These are phyloP conservation scores for Agrilus planipennis DNA, from an alignment of 1,140 invertebrate species.

Conservation along the genomic window DNA sequence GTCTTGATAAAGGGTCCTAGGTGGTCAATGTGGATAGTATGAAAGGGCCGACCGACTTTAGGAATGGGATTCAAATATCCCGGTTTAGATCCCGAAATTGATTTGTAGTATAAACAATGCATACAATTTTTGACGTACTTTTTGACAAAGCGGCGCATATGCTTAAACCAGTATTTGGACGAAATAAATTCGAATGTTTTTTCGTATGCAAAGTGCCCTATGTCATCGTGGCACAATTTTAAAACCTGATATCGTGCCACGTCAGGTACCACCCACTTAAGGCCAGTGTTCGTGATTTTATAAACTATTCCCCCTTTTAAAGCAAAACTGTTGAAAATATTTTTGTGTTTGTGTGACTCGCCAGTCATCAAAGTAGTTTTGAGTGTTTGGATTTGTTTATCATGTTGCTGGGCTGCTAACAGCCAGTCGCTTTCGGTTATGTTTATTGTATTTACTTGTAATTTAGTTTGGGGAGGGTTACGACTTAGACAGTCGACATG, in stretches of 20 bases:
- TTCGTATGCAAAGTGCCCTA: conserved; percentile 22
- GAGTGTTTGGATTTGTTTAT: too few relatives aligned
- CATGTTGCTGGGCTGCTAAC: too few relatives aligned
- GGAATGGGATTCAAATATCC: background rate
- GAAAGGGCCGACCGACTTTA: background rate
- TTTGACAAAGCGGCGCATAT: conserved; percentile 12
- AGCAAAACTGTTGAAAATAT: too few relatives aligned
- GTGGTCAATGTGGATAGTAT: conserved; percentile 18
- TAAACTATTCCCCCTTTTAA: conserved; percentile 10
- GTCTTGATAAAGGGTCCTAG: conserved; percentile 22
- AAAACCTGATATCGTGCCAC: conserved; percentile 18
- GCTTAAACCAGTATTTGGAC: conserved; percentile 22
- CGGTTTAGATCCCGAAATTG: conserved; percentile 7
- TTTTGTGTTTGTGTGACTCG: too few relatives aligned
- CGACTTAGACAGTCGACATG: conserved; percentile 17
- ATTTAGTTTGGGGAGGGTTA: too few relatives aligned
- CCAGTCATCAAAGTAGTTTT: too few relatives aligned
- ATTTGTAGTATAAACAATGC: conserved; percentile 15
- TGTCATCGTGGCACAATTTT: conserved; percentile 26
- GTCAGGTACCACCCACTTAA: background rate
- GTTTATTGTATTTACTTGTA: too few relatives aligned
- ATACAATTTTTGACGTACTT: conserved; percentile 12
- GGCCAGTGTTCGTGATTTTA: background rate
- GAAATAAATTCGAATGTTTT: conserved; percentile 19
- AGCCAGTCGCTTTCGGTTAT: too few relatives aligned